These are phyloP conservation scores for Coremacera marginata DNA, from an alignment of 2,888 invertebrate species.

Conservation along the genomic window DNA sequence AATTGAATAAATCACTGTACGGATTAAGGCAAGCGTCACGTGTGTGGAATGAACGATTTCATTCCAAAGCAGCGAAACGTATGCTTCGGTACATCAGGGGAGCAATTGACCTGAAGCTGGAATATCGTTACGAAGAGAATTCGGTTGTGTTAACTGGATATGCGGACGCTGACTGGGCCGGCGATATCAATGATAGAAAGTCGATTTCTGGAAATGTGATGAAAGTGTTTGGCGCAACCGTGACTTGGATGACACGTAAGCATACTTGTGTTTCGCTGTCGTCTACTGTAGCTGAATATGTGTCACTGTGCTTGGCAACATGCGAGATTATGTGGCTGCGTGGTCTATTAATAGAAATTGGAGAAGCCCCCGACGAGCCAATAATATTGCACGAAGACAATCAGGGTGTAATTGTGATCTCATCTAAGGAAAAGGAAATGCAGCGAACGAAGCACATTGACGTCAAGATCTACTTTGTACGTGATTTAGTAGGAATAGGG, in stretches of 20 bases:
- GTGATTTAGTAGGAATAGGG: neutral
- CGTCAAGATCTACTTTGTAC: neutral
- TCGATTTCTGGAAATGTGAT: neutral
- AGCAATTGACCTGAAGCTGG: neutral
- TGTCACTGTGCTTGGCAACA: neutral
- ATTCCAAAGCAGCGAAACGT: conserved; percentile 18
- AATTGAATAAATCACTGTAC: conserved; percentile 27
- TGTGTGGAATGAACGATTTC: conserved; percentile 27
- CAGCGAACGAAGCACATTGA: neutral
- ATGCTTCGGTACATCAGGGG: conserved; percentile 24
- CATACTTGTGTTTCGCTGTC: neutral
- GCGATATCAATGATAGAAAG: neutral
- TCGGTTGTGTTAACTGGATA: too few species aligned
- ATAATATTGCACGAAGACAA: neutral
- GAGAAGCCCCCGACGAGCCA: neutral
- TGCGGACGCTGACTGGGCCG: too few species aligned
- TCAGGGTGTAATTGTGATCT: neutral
- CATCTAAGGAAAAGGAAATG: neutral
- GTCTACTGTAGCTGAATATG: neutral
- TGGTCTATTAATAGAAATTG: neutral
- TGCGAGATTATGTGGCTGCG: conserved; percentile 3
- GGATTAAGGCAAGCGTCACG: conserved; percentile 33
- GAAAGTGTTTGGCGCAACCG: neutral
- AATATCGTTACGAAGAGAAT: too few species aligned
- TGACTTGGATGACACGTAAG: neutral